Evolutionary conservation across 2,113 vertebrate genomes (phyloP).

Genomic region (Cyphomyrus discorhynchus): DNA sequence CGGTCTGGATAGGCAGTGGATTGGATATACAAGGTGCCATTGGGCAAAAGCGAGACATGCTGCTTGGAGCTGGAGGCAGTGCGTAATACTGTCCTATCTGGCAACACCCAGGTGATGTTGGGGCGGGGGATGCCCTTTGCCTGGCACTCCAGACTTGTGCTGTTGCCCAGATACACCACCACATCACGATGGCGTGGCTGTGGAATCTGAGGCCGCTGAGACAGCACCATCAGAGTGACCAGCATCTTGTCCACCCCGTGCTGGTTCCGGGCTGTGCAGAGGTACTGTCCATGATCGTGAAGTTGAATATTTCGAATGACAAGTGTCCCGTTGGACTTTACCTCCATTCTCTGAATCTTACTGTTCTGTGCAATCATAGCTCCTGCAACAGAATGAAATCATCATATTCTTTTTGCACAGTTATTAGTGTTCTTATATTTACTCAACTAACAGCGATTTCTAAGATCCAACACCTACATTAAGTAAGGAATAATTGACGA

Average conservation of each 20-base stretch:
- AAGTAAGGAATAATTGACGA: too few relatives aligned
- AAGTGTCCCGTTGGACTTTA: constrained; percentile 76
- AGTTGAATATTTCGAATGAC: constrained; percentile 64
- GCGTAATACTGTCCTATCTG: constrained; percentile 54
- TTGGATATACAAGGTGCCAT: constrained; percentile 68
- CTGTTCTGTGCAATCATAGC: constrained; percentile 63
- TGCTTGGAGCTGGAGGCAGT: constrained; percentile 35
- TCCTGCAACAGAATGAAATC: constrained; percentile 53
- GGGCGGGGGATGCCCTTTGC: constrained; percentile 68
- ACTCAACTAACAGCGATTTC: background rate
- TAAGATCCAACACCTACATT: background rate
- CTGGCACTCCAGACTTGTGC: constrained; percentile 66
- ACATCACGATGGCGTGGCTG: constrained; percentile 65
- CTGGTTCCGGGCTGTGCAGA: constrained; percentile 72
- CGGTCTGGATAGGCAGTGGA: constrained; percentile 62
- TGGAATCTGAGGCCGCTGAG: constrained; percentile 63
- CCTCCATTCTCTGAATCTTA: constrained; percentile 67
- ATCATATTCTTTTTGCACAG: background rate
- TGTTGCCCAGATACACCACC: constrained; percentile 65
- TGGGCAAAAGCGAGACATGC: constrained; percentile 58
- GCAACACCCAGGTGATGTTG: constrained; percentile 77
- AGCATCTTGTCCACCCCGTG: constrained; percentile 64
- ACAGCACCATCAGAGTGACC: constrained; percentile 59
- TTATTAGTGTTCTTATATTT: background rate
- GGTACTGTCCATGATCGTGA: constrained; percentile 73